phyloP scores from a whole-genome alignment of 2,113 vertebrate species.

The Connochaetes taurinus region DNA sequence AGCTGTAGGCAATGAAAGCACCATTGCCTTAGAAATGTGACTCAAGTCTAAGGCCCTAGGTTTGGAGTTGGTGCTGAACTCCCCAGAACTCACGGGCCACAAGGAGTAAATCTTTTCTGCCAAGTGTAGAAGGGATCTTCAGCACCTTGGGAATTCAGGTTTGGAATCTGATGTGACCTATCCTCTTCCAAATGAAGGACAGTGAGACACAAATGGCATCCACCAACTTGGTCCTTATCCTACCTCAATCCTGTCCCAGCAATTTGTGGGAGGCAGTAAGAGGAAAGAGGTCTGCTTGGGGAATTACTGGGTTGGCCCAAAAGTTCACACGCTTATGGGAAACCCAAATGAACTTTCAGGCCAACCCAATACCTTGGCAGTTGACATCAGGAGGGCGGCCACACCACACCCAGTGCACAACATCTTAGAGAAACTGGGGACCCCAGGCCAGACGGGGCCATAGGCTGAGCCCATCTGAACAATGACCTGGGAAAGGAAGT shows the following conservation, averaged over 20 bases:
- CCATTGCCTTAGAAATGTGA: not conserved
- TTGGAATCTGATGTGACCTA: not conserved
- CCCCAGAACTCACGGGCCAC: not conserved
- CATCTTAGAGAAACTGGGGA: not conserved
- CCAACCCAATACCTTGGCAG: not conserved
- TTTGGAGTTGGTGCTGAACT: not conserved
- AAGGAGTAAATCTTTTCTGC: not conserved
- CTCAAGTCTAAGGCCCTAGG: not conserved
- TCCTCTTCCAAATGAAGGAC: not conserved
- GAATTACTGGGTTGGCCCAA: not conserved
- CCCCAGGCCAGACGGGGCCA: not conserved
- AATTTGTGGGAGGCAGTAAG: not conserved
- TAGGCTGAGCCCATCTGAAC: not conserved
- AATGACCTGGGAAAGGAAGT: not conserved
- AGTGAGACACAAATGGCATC: not conserved
- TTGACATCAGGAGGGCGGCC: not conserved
- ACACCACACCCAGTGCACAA: not conserved
- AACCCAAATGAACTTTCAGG: not conserved
- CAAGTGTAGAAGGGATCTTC: not conserved
- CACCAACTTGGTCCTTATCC: not conserved
- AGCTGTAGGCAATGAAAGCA: not conserved
- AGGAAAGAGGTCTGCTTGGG: not conserved
- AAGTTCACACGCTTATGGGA: accelerated
- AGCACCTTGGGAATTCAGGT: not conserved
- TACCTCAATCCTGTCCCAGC: not conserved